Percentiles rank a stretch among this genome's conserved stretches.
These are phyloP conservation scores for Corythaeola cristata DNA, from an alignment of 2,113 vertebrate genomes.

Conservation along the genomic window DNA sequence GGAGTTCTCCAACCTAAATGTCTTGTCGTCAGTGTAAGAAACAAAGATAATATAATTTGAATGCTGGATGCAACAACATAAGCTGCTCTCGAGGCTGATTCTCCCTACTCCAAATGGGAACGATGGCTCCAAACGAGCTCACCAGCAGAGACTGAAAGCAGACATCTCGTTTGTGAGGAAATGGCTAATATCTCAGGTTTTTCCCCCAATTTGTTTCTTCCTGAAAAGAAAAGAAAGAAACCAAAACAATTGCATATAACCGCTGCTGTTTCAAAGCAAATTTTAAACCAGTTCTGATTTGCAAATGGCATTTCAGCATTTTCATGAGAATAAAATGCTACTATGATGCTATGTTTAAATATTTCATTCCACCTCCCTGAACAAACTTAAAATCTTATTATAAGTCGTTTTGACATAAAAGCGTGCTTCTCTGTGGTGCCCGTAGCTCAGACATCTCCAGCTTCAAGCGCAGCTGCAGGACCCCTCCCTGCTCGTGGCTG, in stretches of 20 bases:
- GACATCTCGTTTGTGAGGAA: neutral
- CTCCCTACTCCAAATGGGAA: neutral
- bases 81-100: neutral
- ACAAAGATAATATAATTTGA: slow-evolving; percentile 46
- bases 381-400: slow-evolving; percentile 54
- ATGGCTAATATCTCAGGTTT: neutral
- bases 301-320: slow-evolving; percentile 43
- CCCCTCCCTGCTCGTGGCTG: neutral
- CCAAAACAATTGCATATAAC: neutral
- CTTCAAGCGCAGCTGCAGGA: slow-evolving; percentile 32
- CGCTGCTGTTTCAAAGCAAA: neutral
- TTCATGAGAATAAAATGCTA: slow-evolving; percentile 41
- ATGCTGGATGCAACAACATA: neutral
- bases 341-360: slow-evolving; percentile 39
- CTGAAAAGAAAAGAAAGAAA: neutral
- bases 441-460: neutral
- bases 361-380: slow-evolving; percentile 54
- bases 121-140: neutral
- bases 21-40: neutral
- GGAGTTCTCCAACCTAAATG: slow-evolving; percentile 44
- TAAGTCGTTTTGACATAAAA: slow-evolving; percentile 29
- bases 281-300: slow-evolving; percentile 14
- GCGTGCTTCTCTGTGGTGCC: neutral
- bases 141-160: neutral
- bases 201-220: neutral